phyloP scores from a whole-genome alignment of 2,113 vertebrate genomes.

The Megaceryle maxima region DNA sequence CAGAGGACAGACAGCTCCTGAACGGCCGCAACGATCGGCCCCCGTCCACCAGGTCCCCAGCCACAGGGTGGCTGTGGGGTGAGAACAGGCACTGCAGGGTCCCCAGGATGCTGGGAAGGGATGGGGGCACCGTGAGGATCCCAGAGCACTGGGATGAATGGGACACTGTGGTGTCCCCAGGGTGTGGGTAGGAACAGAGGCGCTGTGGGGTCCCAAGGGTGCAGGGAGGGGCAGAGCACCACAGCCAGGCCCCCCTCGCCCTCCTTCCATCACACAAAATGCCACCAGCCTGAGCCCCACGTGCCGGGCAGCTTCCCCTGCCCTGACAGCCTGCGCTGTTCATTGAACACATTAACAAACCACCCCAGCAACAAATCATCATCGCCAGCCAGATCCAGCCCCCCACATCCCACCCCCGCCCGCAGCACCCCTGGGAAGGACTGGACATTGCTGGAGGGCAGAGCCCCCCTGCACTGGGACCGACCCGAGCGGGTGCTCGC shows the following conservation, averaged over 20 bases:
- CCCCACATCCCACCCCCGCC: neutral
- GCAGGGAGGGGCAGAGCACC: neutral
- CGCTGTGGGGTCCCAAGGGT: no score
- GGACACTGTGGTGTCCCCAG: no score
- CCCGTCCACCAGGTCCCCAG: neutral
- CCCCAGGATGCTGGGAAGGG: neutral
- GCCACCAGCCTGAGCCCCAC: neutral
- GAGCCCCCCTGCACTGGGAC: neutral
- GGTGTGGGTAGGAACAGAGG: no score
- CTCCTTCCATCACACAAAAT: neutral
- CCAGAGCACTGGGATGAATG: neutral
- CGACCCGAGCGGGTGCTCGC: neutral
- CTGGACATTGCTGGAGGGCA: neutral
- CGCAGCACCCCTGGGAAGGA: neutral
- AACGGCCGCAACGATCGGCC: neutral
- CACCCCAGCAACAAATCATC: neutral
- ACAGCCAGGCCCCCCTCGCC: neutral
- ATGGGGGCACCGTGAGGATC: neutral
- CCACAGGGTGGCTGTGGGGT: neutral
- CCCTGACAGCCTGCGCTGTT: neutral
- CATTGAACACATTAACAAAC: neutral
- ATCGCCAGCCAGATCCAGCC: no score
- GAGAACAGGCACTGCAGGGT: neutral
- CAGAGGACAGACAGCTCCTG: rapidly evolving
- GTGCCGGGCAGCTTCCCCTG: neutral